Conservation (phyloP, 2,113 vertebrate species). For the Aptenodytes forsteri region DNA sequence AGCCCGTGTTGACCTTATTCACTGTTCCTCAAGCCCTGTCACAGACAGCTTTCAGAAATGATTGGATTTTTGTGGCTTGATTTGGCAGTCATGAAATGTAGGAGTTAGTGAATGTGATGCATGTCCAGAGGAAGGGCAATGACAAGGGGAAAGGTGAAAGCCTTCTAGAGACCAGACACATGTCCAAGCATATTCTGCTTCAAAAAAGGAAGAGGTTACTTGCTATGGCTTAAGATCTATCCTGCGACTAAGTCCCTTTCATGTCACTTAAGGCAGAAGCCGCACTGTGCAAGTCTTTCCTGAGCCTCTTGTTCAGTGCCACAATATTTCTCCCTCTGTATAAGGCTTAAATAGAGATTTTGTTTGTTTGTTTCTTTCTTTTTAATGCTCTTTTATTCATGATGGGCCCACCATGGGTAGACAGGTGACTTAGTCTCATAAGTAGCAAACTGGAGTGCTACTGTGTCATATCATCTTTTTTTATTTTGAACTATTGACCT, state of each 20-base stretch:
- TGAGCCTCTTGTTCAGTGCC: neutral
- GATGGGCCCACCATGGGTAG: neutral
- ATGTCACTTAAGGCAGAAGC: neutral
- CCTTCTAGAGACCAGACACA: neutral
- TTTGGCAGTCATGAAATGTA: neutral
- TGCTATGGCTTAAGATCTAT: neutral
- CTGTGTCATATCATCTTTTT: neutral
- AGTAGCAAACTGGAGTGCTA: neutral
- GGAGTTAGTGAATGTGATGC: too few relatives aligned
- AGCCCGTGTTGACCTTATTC: neutral
- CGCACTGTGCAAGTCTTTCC: neutral
- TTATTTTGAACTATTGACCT: neutral
- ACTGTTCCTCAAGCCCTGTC: neutral
- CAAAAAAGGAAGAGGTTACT: neutral
- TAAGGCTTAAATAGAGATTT: neutral
- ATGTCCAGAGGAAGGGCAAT: neutral
- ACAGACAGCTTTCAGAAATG: neutral
- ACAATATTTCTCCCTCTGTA: neutral
- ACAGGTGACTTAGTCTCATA: neutral
- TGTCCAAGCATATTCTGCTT: neutral
- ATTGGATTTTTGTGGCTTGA: neutral
- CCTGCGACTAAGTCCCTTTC: rapidly evolving
- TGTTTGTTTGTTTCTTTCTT: neutral
- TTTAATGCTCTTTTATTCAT: neutral
- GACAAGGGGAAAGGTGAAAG: neutral